phyloP scores from a whole-genome alignment of 2,888 invertebrate species.

The Tenodera sinensis region DNA sequence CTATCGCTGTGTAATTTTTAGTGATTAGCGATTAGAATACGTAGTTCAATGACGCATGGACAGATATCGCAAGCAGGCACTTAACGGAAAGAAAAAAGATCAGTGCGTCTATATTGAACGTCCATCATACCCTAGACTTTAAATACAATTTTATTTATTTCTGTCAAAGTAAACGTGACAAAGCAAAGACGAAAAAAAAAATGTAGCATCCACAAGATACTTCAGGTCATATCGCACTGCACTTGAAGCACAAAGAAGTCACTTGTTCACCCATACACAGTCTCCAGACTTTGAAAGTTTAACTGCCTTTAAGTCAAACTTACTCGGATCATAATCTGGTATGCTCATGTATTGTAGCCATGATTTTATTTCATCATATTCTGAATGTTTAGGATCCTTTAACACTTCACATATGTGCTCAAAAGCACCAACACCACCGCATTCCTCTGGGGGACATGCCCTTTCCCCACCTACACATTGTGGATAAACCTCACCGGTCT shows the following conservation, averaged over 20 bases:
- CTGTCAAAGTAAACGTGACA: too few relatives aligned
- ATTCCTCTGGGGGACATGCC: background rate
- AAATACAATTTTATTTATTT: too few relatives aligned
- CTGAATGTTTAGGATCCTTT: background rate
- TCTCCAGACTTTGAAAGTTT: background rate
- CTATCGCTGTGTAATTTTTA: too few relatives aligned
- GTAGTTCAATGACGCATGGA: too few relatives aligned
- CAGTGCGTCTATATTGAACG: too few relatives aligned
- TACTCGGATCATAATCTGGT: background rate
- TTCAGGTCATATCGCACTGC: background rate
- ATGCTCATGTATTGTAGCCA: background rate
- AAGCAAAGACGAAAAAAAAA: too few relatives aligned
- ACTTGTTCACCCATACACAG: background rate
- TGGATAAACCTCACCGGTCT: background rate
- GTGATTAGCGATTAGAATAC: too few relatives aligned
- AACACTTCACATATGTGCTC: background rate
- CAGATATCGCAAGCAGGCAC: too few relatives aligned
- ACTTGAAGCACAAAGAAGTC: background rate
- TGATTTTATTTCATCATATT: background rate
- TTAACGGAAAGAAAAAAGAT: too few relatives aligned
- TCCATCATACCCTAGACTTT: too few relatives aligned
- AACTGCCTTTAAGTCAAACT: background rate
- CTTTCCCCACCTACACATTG: background rate
- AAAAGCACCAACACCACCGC: background rate
- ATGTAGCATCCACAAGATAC: too few relatives aligned